Conservation (phyloP, 2,888 invertebrate genomes). For the Eupsilia transversa region DNA sequence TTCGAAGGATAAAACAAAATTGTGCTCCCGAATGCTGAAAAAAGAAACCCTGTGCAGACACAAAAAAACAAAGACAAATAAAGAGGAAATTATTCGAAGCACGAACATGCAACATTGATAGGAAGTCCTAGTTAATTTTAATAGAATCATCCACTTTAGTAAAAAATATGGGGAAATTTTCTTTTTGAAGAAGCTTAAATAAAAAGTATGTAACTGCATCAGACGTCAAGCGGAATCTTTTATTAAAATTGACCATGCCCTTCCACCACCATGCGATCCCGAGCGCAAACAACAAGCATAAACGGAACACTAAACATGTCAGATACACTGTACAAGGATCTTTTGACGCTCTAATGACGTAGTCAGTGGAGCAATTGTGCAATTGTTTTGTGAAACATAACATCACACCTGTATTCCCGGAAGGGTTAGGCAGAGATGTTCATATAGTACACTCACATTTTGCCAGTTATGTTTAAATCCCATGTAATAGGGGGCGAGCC, state of each 20-base stretch:
- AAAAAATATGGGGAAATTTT: neutral
- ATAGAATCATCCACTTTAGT: conserved; percentile 12
- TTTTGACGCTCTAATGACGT: neutral
- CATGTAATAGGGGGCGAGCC: neutral
- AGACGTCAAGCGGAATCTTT: neutral
- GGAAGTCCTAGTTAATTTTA: conserved; percentile 13
- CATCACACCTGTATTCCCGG: no score
- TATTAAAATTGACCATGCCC: conserved; percentile 8
- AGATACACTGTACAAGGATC: conserved; percentile 7
- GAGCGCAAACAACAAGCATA: conserved; percentile 25
- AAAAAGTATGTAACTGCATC: neutral
- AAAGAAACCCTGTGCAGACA: conserved; percentile 43
- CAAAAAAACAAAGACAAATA: conserved; percentile 19
- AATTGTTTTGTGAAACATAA: neutral
- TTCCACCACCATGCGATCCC: neutral
- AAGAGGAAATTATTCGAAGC: conserved; percentile 4
- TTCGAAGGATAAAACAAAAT: conserved; percentile 9
- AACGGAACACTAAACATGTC: conserved; percentile 7
- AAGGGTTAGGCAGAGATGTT: neutral
- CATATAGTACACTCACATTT: neutral
- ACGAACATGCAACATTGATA: conserved; percentile 14
- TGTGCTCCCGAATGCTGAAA: conserved; percentile 47
- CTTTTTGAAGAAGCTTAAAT: no score
- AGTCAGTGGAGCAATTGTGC: neutral
- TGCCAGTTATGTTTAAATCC: neutral